Evolutionary conservation across 2,888 invertebrate genomes (phyloP).

Genomic region (Magallana nippona): DNA sequence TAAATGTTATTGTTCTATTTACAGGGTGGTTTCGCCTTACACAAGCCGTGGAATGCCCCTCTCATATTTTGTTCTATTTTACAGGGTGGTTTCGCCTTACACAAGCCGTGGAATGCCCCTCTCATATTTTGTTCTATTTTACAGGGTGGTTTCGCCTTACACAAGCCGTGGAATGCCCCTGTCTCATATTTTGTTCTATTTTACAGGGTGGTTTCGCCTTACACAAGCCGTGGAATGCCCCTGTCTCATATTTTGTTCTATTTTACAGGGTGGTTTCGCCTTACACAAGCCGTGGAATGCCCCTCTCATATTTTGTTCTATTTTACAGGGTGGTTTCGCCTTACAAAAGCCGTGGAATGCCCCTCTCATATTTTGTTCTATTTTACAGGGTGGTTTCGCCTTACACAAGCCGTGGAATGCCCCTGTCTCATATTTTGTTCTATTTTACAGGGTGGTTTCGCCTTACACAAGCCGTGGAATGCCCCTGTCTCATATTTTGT

Average conservation of each 20-base stretch:
- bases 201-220: constrained; percentile 68
- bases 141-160: not conserved
- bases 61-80: constrained; percentile 32
- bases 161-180: constrained; percentile 39
- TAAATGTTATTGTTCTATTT: not conserved
- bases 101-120: constrained; percentile 70
- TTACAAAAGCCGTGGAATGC: constrained; percentile 70
- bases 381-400: not conserved
- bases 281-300: constrained; percentile 40
- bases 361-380: too few relatives aligned
- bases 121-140: too few relatives aligned
- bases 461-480: constrained; percentile 70
- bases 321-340: constrained; percentile 67
- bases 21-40: not conserved
- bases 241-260: too few relatives aligned
- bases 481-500: constrained; percentile 70
- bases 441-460: constrained; percentile 66
- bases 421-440: not conserved
- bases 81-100: constrained; percentile 69
- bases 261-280: not conserved
- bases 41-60: constrained; percentile 16
- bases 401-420: constrained; percentile 40
- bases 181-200: not conserved
- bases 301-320: not conserved
- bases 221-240: constrained; percentile 71